Conservation (phyloP, 2,888 invertebrate genomes). For the Idaea dimidiata region DNA sequence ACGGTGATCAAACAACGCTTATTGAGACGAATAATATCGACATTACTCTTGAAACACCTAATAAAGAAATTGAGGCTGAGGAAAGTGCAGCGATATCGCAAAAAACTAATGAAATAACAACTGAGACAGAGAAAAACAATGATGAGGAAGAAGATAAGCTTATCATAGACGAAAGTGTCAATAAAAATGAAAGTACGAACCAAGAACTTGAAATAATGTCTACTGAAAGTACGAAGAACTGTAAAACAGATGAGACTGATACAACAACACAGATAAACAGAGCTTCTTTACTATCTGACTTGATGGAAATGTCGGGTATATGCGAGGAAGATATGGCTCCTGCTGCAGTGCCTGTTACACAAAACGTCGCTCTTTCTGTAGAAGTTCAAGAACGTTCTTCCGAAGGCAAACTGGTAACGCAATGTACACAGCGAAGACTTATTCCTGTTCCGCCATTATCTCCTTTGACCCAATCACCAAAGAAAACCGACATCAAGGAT, state of each 20-base stretch:
- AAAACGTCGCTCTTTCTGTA: slow-evolving; percentile 8
- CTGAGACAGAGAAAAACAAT: not conserved
- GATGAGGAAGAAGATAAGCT: not conserved
- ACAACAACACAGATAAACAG: slow-evolving; percentile 24
- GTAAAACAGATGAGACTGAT: not conserved
- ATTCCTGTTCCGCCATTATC: not conserved
- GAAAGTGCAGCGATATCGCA: not conserved
- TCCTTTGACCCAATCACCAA: not conserved
- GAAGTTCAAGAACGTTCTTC: not conserved
- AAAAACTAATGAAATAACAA: not conserved
- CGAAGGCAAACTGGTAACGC: not conserved
- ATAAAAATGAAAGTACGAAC: not conserved
- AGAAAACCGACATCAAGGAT: slow-evolving; percentile 10
- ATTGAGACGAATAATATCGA: not conserved
- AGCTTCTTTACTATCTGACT: slow-evolving; percentile 65
- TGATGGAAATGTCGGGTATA: slow-evolving; percentile 77
- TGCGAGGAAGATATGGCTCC: slow-evolving; percentile 52
- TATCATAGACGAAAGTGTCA: not conserved
- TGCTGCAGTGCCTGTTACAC: slow-evolving; percentile 11
- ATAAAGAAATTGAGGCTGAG: not conserved
- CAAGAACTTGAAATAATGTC: not conserved
- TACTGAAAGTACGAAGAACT: not conserved
- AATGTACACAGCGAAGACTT: not conserved
- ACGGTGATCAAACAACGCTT: not conserved
- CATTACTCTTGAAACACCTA: not conserved